These are phyloP conservation scores for Phyllotreta cruciferae DNA, from an alignment of 2,888 invertebrate genomes.

Conservation along the genomic window DNA sequence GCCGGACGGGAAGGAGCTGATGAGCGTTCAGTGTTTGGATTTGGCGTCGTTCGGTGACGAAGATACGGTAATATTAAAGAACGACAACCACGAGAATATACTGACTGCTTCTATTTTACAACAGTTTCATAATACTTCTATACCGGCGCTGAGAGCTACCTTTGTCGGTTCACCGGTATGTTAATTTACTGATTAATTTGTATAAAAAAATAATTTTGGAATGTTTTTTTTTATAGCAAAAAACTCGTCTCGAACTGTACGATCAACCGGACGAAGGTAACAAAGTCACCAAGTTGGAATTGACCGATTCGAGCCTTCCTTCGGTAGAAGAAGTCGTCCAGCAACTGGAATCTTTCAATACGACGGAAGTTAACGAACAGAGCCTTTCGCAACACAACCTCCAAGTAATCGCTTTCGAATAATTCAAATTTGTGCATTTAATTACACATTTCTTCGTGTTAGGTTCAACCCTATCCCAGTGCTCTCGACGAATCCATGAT, in stretches of 20 bases:
- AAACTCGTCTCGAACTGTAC: constrained; percentile 54
- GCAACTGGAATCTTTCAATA: constrained; percentile 62
- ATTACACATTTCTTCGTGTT: constrained; percentile 20
- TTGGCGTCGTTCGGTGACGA: constrained; percentile 51
- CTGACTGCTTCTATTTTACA: constrained; percentile 57
- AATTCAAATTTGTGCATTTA: neutral
- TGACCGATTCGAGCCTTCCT: constrained; percentile 54
- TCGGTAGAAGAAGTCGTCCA: constrained; percentile 58
- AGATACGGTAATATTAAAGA: constrained; percentile 52
- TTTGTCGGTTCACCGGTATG: constrained; percentile 56
- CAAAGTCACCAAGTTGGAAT: constrained; percentile 49
- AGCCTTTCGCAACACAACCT: constrained; percentile 56
- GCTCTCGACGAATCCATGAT: constrained; percentile 59
- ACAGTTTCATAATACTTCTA: constrained; percentile 55
- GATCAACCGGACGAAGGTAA: constrained; percentile 51
- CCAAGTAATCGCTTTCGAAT: constrained; percentile 44
- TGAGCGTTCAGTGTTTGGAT: constrained; percentile 55
- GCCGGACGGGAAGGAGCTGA: constrained; percentile 44
- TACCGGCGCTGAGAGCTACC: constrained; percentile 50
- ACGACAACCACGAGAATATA: constrained; percentile 55
- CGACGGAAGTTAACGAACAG: constrained; percentile 62
- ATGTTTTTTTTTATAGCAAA: constrained; percentile 46
- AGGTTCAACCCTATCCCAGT: constrained; percentile 56
- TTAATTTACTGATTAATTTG: constrained; percentile 16
- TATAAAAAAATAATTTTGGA: neutral